Evolutionary conservation across 2,888 invertebrate genomes (phyloP), one percentile per base, ranked within the genome.

Genomic region (Oscheius sp.): DNA sequence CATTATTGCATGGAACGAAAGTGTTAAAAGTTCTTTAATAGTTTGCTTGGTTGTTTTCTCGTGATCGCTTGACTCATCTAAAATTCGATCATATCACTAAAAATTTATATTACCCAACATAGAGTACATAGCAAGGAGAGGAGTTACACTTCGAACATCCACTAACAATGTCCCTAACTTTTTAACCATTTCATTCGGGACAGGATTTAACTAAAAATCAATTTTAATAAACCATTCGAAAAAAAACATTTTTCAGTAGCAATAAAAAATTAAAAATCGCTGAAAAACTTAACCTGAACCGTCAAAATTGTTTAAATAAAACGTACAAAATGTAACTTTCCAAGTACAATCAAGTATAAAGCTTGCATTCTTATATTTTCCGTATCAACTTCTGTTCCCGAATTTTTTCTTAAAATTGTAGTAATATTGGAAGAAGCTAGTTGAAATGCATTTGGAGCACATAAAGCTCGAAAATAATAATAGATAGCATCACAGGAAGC

Each of bases 381-480:
- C 20, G 20, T 32, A 38, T 36, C 22, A 50, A 22, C 51, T 32
- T 62, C 62, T 5, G n/a, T 41, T 20, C 26, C 17, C 6, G 64
- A 36, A 50, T 32, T 75, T 26, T 71, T 71, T 30, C 73, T 77
- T n/a, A 77, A 70, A 44, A 78, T 70, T 2, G 64, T 17, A 0
- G 70, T 38, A 17, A 77, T 65, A 59, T 72, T 72, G 4, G 67
- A 44, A 8, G 75, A 57, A 3, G 77, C 78, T 8, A 61, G 26
- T 9, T 47, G 33, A 24, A 73, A 74, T 5, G 63, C 49, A 8
- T 38, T 12, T 2, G 63, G 33, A 2, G 73, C 28, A 44, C 72
- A 71, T 8, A 75, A 51, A 9, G 78, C 75, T 1, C 76, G 68
- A n/a, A 72, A 69, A 36, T 73, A 65, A 26, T 56, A 77, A 54